Base-by-base conservation (phyloP, 2,888 invertebrate genomes). In the Netelia virgata region DNA sequence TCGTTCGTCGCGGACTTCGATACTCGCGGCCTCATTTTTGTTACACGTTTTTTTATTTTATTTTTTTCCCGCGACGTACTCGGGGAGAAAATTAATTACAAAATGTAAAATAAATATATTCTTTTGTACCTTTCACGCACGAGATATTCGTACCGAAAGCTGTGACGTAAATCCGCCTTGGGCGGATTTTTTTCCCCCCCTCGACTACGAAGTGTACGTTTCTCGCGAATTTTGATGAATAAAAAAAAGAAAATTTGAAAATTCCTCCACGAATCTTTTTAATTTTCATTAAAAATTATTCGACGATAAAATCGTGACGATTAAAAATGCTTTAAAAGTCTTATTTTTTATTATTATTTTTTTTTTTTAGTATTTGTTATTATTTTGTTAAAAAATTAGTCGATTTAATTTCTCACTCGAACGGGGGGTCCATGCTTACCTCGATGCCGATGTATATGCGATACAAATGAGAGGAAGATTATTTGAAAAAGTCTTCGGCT, bases 391-490 rank as follows among this genome's bases (percentile, higher is more conserved):
- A 10, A 20, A 59, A 59, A 47, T 47, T 11, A 10, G 14, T 47
- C 14, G 47, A 14, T 14, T 14, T 11, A 47, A 14, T 47, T 47
- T 14, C 14, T 14, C 11, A 47, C 47, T 47, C 47, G 47, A 14
- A 47, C 14, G 14, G 14, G 9, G n/a, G 23, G 3, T 11, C 6
- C n/a, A 50, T 47, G 10, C 3, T 53, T 10, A 14, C 16, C 18
- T 47, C 28, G 18, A 66, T 41, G 20, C 16, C 36, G 10, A 50
- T 36, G 9, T 53, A 18, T n/a, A 59, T 16, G 36, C 14, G 57
- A 11, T 28, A 16, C 16, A 10, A 5, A 57, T n/a, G 75, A 68
- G 73, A 55, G 64, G 64, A 47, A 50, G 57, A 68, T 68, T 50
- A 50, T 36, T 47, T 10, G 9, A 68, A 57, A 76, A 41, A 20